Evolutionary conservation across 2,797 vertebrate species (phyloP).

Genomic region (Bufotes viridis): DNA sequence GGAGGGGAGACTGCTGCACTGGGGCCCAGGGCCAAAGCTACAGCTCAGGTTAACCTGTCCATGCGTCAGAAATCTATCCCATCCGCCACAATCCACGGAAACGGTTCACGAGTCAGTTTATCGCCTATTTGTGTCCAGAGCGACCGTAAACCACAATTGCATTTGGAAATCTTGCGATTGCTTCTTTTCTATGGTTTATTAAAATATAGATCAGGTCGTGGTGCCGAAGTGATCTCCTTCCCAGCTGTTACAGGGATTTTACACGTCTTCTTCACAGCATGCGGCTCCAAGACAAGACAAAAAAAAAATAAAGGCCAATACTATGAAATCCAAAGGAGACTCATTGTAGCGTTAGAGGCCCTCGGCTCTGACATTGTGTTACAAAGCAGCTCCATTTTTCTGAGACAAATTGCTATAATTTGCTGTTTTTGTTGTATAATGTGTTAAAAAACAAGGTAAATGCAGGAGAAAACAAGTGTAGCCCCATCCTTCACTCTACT

Average conservation of each 20-base stretch:
- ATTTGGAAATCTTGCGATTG: background rate
- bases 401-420: too few relatives aligned
- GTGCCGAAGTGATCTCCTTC: background rate
- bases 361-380: too few relatives aligned
- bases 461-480: too few relatives aligned
- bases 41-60: too few relatives aligned
- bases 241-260: background rate
- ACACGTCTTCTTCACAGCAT: background rate
- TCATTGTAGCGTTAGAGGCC: background rate
- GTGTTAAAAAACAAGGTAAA: too few relatives aligned
- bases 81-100: background rate
- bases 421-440: too few relatives aligned
- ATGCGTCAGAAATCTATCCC: too few relatives aligned
- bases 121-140: background rate
- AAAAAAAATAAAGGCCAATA: background rate
- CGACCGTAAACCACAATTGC: background rate
- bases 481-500: too few relatives aligned
- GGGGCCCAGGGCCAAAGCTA: too few relatives aligned
- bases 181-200: slow-evolving; percentile 2
- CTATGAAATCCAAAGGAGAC: background rate
- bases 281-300: background rate
- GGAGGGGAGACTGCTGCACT: too few relatives aligned
- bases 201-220: background rate
- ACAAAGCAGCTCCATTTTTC: too few relatives aligned
- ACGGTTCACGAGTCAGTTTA: background rate